Conservation (phyloP, 1,140 invertebrate genomes). For the Gonioctena quinquepunctata region DNA sequence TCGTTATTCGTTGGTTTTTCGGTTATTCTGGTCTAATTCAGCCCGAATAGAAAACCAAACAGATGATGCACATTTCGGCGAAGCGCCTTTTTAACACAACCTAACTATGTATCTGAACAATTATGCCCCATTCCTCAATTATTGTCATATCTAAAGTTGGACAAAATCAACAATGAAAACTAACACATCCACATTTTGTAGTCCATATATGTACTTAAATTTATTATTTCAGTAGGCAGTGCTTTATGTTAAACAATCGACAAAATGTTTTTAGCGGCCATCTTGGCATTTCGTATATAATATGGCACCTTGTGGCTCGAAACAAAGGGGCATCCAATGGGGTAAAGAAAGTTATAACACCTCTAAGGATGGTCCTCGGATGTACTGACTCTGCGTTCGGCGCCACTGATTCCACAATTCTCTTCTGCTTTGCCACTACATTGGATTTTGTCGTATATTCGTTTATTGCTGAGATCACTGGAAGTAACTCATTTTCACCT, state of each 20-base stretch:
- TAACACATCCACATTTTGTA: slow-evolving; percentile 31
- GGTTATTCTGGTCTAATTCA: no score
- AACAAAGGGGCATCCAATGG: background rate
- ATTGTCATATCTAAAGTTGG: slow-evolving; percentile 49
- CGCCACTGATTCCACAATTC: no score
- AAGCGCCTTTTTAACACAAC: slow-evolving; percentile 18
- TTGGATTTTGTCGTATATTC: background rate
- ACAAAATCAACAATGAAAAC: slow-evolving; percentile 34
- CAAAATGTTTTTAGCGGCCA: slow-evolving; percentile 16
- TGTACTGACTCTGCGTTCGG: no score
- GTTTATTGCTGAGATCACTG: slow-evolving; percentile 44
- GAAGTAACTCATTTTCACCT: slow-evolving; percentile 12
- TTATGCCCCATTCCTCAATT: slow-evolving; percentile 50
- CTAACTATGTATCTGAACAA: slow-evolving; percentile 23
- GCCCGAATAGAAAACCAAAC: slow-evolving; percentile 2
- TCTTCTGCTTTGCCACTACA: no score
- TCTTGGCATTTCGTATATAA: background rate
- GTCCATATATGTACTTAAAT: slow-evolving; percentile 21
- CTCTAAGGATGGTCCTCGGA: no score
- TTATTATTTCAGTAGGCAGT: slow-evolving; percentile 24
- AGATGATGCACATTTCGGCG: background rate
- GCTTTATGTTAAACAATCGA: slow-evolving; percentile 29
- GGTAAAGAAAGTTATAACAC: background rate
- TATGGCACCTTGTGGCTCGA: background rate
- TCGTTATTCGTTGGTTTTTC: no score